Evolutionary conservation across 2,797 vertebrate species (phyloP).

Genomic region (Schizopygopsis pylzovi): DNA sequence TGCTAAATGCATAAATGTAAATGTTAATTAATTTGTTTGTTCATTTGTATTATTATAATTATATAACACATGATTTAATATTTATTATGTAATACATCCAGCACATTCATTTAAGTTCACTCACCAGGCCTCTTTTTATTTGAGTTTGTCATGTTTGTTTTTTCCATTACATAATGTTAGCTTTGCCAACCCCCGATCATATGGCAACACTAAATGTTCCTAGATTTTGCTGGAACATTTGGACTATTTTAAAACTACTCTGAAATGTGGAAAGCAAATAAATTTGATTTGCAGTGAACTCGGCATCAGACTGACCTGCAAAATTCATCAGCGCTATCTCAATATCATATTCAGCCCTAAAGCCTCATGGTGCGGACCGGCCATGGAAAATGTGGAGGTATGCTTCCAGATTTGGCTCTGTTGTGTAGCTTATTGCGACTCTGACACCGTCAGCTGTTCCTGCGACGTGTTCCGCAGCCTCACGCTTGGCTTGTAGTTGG

Average conservation of each 20-base stretch:
- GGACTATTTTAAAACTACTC: constrained; percentile 1
- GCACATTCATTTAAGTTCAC: neutral
- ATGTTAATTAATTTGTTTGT: neutral
- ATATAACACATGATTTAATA: neutral
- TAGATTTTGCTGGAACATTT: neutral
- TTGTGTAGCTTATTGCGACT: neutral
- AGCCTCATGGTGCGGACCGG: neutral
- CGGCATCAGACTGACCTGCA: constrained; percentile 6
- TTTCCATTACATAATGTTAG: neutral
- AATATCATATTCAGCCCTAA: constrained; percentile 10
- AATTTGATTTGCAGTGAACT: constrained; percentile 13
- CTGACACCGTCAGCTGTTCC: constrained; percentile 10
- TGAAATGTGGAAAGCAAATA: constrained; percentile 28
- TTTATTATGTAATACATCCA: neutral
- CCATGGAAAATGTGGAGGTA: constrained; percentile 1
- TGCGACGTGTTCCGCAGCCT: neutral
- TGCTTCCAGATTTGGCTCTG: constrained; percentile 13
- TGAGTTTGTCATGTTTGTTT: neutral
- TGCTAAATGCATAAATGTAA: too few species aligned
- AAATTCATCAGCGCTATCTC: constrained; percentile 25
- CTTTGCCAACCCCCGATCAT: constrained; percentile 1
- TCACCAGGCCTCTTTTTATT: neutral
- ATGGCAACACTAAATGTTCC: constrained; percentile 1
- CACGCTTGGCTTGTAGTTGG: neutral
- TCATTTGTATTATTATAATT: neutral